phyloP scores from a whole-genome alignment of 2,888 invertebrate species.

The Nemoura dubitans region DNA sequence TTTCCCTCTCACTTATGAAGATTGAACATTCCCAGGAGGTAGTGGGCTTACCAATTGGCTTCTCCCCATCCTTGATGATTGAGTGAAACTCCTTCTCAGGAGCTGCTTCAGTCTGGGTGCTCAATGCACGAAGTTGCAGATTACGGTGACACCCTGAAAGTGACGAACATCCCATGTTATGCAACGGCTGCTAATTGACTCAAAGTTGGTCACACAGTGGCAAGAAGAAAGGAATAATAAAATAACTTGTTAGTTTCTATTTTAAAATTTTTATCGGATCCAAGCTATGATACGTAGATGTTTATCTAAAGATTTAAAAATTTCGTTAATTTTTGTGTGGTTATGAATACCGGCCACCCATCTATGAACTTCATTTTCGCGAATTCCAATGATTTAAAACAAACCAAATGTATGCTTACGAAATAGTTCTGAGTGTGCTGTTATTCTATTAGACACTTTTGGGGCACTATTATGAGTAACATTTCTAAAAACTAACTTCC shows the following conservation, averaged over 20 bases:
- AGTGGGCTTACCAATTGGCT: conserved; percentile 62
- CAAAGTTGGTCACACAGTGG: too few species aligned
- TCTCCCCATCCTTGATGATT: conserved; percentile 71
- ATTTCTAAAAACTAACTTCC: conserved; percentile 44
- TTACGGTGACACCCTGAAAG: neutral
- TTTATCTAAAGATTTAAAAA: neutral
- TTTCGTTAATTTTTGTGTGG: neutral
- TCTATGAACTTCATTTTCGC: neutral
- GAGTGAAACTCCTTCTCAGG: conserved; percentile 64
- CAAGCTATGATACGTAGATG: too few species aligned
- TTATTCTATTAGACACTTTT: neutral
- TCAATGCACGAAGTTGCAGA: conserved; percentile 43
- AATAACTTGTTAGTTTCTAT: too few species aligned
- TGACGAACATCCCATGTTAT: too few species aligned
- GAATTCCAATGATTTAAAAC: neutral
- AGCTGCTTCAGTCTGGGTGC: conserved; percentile 56
- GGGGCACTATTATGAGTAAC: neutral
- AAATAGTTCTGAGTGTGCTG: neutral
- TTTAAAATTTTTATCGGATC: too few species aligned
- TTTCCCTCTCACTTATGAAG: too few species aligned
- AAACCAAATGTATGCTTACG: neutral
- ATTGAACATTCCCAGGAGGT: too few species aligned
- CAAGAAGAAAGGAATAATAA: too few species aligned
- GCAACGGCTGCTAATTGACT: too few species aligned
- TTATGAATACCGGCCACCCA: neutral